These are phyloP conservation scores for Oreochromis mossambicus DNA, from an alignment of 2,797 vertebrate species.

Conservation along the genomic window DNA sequence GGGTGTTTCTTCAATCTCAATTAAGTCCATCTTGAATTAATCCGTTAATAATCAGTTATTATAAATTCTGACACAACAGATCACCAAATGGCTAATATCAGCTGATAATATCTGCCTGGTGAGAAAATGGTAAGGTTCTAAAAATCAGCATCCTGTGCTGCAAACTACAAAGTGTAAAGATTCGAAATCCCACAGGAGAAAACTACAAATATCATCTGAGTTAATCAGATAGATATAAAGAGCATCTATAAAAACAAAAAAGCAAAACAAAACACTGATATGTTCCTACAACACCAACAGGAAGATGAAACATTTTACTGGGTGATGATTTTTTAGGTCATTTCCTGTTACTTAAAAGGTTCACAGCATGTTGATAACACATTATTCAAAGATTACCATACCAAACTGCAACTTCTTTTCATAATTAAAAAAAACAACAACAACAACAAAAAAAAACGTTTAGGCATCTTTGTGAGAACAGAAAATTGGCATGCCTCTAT, in stretches of 20 bases:
- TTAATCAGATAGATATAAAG: neutral
- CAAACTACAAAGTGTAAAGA: neutral
- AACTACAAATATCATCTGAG: neutral
- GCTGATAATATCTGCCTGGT: neutral
- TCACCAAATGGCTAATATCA: neutral
- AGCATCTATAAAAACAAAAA: neutral
- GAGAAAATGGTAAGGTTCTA: neutral
- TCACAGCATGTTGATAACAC: neutral
- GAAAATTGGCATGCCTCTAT: neutral
- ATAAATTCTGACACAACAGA: neutral
- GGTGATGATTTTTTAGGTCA: neutral
- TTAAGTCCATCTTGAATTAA: neutral
- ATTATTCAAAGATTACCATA: neutral
- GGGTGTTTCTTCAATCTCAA: neutral
- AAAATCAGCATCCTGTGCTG: neutral
- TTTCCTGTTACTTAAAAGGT: neutral
- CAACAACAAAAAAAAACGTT: neutral
- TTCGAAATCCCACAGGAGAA: neutral
- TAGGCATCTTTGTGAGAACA: neutral
- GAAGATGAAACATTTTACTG: neutral
- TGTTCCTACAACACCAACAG: neutral
- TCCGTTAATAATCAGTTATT: neutral
- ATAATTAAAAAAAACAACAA: too few species aligned
- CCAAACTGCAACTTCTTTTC: neutral
- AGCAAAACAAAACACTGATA: neutral